Conservation (phyloP, 2,888 invertebrate genomes). For the Conchocele bisecta region DNA sequence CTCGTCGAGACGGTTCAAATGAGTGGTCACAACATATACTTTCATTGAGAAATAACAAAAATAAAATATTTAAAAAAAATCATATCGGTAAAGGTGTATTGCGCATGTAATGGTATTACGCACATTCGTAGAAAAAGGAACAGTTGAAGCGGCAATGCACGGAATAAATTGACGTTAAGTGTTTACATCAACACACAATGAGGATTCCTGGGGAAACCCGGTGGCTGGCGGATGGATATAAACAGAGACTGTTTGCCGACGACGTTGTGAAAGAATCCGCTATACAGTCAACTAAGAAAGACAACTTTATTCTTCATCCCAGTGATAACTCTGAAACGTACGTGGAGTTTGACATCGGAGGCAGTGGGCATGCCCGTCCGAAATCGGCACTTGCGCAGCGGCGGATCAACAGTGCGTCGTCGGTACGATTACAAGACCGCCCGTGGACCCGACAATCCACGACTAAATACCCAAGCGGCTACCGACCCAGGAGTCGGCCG, state of each 20-base stretch:
- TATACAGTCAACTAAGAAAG: constrained; percentile 55
- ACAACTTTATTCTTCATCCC: constrained; percentile 60
- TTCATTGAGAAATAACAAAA: too few species aligned
- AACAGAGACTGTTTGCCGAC: constrained; percentile 56
- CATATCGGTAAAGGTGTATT: too few species aligned
- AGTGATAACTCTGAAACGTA: constrained; percentile 56
- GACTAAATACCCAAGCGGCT: constrained; percentile 42
- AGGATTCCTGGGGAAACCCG: constrained; percentile 44
- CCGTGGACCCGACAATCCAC: constrained; percentile 41
- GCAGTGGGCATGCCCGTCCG: constrained; percentile 20
- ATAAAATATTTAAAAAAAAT: too few species aligned
- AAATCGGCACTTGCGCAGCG: constrained; percentile 32
- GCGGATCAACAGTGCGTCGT: constrained; percentile 54
- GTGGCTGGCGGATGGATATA: constrained; percentile 65
- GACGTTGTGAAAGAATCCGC: constrained; percentile 46
- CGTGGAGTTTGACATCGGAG: constrained; percentile 42
- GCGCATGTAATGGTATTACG: too few species aligned
- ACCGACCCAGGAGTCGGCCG: constrained; percentile 50
- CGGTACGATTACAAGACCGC: constrained; percentile 49
- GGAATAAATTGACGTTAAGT: too few species aligned
- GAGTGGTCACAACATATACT: too few species aligned
- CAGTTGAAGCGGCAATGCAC: neutral
- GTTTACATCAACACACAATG: constrained; percentile 23
- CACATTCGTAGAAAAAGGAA: too few species aligned
- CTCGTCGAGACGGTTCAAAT: too few species aligned